These are phyloP conservation scores for Microcebus griseorufus DNA, from an alignment of 2,113 vertebrate species.

Conservation along the genomic window DNA sequence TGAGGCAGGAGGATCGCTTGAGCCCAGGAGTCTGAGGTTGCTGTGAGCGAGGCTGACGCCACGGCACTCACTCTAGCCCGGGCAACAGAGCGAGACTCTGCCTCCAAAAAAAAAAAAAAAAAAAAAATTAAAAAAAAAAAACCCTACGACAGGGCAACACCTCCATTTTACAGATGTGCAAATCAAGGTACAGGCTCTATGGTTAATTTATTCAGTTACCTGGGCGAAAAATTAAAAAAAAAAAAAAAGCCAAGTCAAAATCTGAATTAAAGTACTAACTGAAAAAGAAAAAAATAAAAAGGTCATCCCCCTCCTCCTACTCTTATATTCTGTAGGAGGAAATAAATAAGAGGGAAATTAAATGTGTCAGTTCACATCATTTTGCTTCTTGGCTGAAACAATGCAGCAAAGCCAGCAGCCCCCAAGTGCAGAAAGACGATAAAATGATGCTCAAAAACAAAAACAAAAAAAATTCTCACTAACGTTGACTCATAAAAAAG, in stretches of 20 bases:
- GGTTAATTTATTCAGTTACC: not conserved
- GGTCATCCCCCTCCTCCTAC: not conserved
- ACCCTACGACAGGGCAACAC: not conserved
- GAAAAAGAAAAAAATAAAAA: not conserved
- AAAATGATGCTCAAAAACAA: not conserved
- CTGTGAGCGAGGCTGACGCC: too few relatives aligned
- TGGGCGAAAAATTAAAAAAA: too few relatives aligned
- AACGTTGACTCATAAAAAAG: too few relatives aligned
- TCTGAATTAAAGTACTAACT: not conserved
- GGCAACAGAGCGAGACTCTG: too few relatives aligned
- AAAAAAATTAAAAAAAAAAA: too few relatives aligned
- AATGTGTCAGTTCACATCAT: not conserved
- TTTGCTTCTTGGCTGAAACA: slow-evolving; percentile 3
- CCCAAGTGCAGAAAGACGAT: not conserved
- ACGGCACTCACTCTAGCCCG: too few relatives aligned
- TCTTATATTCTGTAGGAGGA: not conserved
- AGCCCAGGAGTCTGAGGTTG: too few relatives aligned
- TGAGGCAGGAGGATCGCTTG: too few relatives aligned
- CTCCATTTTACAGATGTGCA: not conserved
- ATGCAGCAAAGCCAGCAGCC: not conserved
- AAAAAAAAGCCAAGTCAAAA: not conserved
- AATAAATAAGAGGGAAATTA: not conserved
- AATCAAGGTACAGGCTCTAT: not conserved
- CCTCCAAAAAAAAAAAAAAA: too few relatives aligned
- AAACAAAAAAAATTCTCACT: too few relatives aligned